Percentiles rank a stretch among this genome's conserved stretches.
Conservation (phyloP, 1,140 invertebrate species). For the Drosophila watanabei region DNA sequence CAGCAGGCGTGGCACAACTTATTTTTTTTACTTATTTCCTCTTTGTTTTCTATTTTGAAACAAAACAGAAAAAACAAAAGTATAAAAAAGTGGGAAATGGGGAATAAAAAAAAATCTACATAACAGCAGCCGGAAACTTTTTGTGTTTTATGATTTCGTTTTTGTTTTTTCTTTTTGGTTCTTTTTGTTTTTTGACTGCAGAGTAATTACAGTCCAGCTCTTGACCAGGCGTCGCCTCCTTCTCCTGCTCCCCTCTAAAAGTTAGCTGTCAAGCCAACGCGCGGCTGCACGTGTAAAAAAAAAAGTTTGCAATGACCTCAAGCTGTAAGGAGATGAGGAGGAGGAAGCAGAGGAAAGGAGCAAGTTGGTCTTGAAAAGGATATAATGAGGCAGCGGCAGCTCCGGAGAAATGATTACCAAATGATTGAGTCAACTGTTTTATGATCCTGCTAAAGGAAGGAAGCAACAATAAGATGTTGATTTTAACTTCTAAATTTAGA, state of each 20-base stretch:
- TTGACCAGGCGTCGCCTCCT: constrained; percentile 26
- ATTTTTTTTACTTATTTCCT: constrained; percentile 4
- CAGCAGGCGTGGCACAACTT: constrained; percentile 33
- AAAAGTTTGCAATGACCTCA: constrained; percentile 49
- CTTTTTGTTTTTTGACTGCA: constrained; percentile 50
- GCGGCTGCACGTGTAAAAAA: constrained; percentile 55
- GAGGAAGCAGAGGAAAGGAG: neutral
- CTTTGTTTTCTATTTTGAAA: neutral
- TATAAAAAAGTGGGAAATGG: constrained; percentile 3
- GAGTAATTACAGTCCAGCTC: constrained; percentile 73
- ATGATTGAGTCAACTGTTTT: constrained; percentile 1
- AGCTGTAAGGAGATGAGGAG: neutral
- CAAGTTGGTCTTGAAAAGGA: constrained; percentile 2
- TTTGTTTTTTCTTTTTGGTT: constrained; percentile 23
- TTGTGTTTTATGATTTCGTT: constrained; percentile 70
- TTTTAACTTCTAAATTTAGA: neutral
- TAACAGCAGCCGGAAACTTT: constrained; percentile 73
- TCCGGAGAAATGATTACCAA: constrained; percentile 2
- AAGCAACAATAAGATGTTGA: neutral
- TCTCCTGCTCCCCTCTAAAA: constrained; percentile 30
- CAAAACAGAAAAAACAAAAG: constrained; percentile 15
- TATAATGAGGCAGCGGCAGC: constrained; percentile 12
- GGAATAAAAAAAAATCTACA: constrained; percentile 63
- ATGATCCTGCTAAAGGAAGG: neutral
- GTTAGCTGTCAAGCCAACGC: constrained; percentile 62